A percentile compares a stretch with the other conserved stretches of the same genome.
Conservation (phyloP, 2,888 invertebrate genomes). For the Nephrocerus scutellatus region DNA sequence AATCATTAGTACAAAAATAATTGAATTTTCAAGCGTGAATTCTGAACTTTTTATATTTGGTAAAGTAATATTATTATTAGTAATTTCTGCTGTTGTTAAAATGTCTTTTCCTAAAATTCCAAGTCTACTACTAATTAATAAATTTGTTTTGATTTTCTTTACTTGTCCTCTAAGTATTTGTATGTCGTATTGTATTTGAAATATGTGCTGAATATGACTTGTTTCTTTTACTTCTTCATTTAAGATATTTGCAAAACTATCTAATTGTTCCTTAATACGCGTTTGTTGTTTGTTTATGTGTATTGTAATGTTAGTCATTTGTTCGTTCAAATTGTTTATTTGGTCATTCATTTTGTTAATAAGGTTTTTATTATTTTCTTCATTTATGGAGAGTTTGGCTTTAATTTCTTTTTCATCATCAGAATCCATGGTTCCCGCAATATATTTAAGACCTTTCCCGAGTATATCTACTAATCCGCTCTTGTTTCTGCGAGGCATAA, state of each 20-base stretch:
- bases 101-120: conserved; percentile 10
- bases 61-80: conserved; percentile 9
- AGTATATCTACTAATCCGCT: conserved; percentile 5
- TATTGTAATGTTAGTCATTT: conserved; percentile 7
- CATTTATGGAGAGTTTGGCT: conserved; percentile 4
- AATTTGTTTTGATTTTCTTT: conserved; percentile 11
- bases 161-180: conserved; percentile 4
- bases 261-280: conserved; percentile 3
- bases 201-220: conserved; percentile 6
- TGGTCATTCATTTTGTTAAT: conserved; percentile 7
- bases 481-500: conserved; percentile 1
- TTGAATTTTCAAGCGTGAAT: conserved; percentile 9
- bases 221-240: conserved; percentile 4
- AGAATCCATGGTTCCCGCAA: conserved; percentile 8
- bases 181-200: conserved; percentile 7
- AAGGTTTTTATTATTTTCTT: conserved; percentile 8
- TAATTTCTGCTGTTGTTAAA: conserved; percentile 7
- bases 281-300: conserved; percentile 8
- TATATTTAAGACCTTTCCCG: conserved; percentile 7
- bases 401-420: conserved; percentile 7
- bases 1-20: conserved; percentile 13
- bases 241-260: conserved; percentile 3
- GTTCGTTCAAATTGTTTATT: conserved; percentile 9
- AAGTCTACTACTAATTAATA: conserved; percentile 7
- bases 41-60: conserved; percentile 12